Base-by-base conservation (phyloP, 2,888 invertebrate genomes). In the Pyralis farinalis region DNA sequence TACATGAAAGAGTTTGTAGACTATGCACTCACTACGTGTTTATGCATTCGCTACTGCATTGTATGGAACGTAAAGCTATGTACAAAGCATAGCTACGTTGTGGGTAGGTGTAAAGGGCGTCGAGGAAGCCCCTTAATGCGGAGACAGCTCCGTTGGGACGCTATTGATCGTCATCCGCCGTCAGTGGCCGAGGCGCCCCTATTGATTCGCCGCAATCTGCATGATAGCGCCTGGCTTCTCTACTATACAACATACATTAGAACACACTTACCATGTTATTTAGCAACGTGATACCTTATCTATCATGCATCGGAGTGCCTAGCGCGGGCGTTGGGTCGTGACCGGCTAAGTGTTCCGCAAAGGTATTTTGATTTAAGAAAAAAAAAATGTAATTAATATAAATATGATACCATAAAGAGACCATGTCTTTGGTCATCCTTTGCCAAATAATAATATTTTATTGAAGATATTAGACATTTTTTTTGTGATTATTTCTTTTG, bases 181-280 rank as follows among this genome's bases (percentile, higher is more conserved):
- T 86, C 87, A 86, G 85, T 78, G 83, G 76, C 71, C 84, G 83
- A 77, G 82, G 74, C 83, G 77, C 80, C 67, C 75, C 82, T 88
- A 88, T 88, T 88, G 87, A 88, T 88, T 88, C 82, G 81, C 84
- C 85, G 85, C 87, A 88, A 88, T 87, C 87, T 88, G 84, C 87
- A 85, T 87, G 86, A 87, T 85, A 85, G 78, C 85, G 76, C 78
- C 72, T 72, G 81, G 77, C 80, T 81, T 82, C 83, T 78, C 73
- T 70, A 70, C 71, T 66, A 63, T 56, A 57, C 54, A 51, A 63
- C 61, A 62, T 63, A 73, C 68, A 75, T 77, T 73, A 72, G 60
- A 71, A 66, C 64, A 66, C 65, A 68, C 63, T 70, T 63, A 66
- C 46, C 51, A 61, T 60, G 45, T 31, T 49, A 49, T 54, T 48